Base-by-base conservation (phyloP, 2,797 vertebrate species). In the Coendou prehensilis region DNA sequence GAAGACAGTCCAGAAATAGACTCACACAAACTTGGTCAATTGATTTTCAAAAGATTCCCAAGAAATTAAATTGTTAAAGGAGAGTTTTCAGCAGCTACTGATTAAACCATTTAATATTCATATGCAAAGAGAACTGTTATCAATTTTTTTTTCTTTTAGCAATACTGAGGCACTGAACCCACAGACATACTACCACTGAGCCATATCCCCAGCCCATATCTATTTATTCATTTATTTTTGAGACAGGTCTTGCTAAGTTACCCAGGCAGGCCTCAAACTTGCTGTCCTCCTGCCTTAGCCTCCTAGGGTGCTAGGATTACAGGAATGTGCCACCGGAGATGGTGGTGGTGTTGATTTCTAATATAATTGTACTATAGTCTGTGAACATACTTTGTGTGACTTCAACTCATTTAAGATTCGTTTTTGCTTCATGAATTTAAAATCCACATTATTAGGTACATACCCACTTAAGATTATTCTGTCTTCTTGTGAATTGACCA, bases 1-100 rank as follows among this genome's bases (percentile, higher is more conserved):
- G 84, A 84, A 41, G 37, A 91, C 37, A 41, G 30, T 71, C 41
- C 6, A 79, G 33, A 88, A 89, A 85, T 63, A 80, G 28, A 88
- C 22, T 76, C 61, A 94, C 50, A 88, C 4, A 88, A 57, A 94
- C 78, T 30, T 33, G 26, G 17, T 57, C 67, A 78, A 69, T 17
- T 80, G 80, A 85, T 64, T 76, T 94, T 96, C 28, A 56, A 67
- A 87, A 57, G 3, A 6, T 56, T 15, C 33, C 56, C n/a, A 88
- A 91, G 81, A 94, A 78, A 84, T 79, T 94, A 69, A 89, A 45
- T 79, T 41, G 15, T 81, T 28, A 92, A 92, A 88, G 73, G 9
- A 47, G 4, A 83, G 9, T 41, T 92, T 92, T 80, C n/a, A 89
- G 63, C 52, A 89, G 78, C 47, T 57, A 11, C 8, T 37, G 73